Base-by-base conservation (phyloP, 1,140 invertebrate species). In the Cydia fagiglandana region DNA sequence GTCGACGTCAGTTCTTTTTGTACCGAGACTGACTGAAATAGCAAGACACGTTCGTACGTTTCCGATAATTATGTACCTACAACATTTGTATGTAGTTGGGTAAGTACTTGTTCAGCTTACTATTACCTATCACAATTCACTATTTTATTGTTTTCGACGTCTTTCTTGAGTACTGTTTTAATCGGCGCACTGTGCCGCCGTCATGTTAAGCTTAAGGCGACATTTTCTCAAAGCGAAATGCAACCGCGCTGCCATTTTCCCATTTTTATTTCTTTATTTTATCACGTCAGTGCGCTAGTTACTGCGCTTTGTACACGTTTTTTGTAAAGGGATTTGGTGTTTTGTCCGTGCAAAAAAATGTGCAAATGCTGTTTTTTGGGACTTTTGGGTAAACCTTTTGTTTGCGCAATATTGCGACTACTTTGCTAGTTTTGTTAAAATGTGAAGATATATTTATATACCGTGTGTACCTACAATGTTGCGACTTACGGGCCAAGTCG, bases 171-270 rank as follows among this genome's bases (percentile, higher is more conserved):
- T 30, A 30, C 64, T 68, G 64, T 68, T 34, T 4, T 17, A 17
- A 38, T 38, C 38, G 17, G 64, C 12, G 30, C 34, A 70, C 66
- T 41, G 30, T 17, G 66, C 15, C 66, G 56, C 34, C 17, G 66
- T 70, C 66, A 70, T 70, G 66, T 70, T 41, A 70, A 34, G 66
- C 66, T 70, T 38, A 70, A 70, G 66, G 66, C 66, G 66, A 70
- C 34, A 70, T 70, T 70, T 70, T 70, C 66, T 70, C 66, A 70
- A 70, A 70, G 66, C 66, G 66, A 70, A 70, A 70, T 70, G 66
- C 66, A 70, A 41, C 66, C 66, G 34, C 66, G 38, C 15, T 2
- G 34, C 38, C 34, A 45, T 68, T 38, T 68, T 68, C 13, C 17
- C 20, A 45, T 70, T 70, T 70, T 70, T 70, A 70, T 70, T 70